A percentile compares a stretch with the other conserved stretches of the same genome.
Evolutionary conservation across 2,113 vertebrate genomes (phyloP).

Genomic region (Sinocyclocheilus anshuiensis): DNA sequence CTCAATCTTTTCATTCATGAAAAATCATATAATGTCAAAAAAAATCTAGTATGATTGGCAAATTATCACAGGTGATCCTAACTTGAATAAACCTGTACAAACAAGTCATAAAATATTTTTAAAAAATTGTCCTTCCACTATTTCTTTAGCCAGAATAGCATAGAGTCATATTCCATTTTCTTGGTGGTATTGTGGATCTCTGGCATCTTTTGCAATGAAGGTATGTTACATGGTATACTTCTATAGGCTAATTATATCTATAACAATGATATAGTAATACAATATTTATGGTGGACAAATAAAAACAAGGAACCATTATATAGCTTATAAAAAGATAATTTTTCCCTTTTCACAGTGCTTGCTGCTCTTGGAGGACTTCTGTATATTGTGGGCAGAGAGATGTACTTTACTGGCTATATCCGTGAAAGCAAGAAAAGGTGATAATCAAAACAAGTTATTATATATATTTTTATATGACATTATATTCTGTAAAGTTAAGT

Average conservation of each 20-base stretch:
- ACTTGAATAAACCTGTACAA: not conserved
- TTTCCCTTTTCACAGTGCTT: constrained; percentile 15
- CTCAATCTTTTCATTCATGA: not conserved
- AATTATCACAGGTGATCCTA: not conserved
- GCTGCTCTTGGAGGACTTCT: constrained; percentile 34
- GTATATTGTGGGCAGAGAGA: constrained; percentile 36
- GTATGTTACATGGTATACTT: constrained; percentile 51
- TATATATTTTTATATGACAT: too few relatives aligned
- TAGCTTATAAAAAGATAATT: not conserved
- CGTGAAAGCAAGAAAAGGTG: constrained; percentile 16
- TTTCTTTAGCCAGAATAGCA: constrained; percentile 75
- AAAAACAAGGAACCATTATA: not conserved
- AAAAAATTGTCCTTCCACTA: not conserved
- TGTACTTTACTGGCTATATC: constrained; percentile 34
- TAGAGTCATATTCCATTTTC: constrained; percentile 75
- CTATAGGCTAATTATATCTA: not conserved
- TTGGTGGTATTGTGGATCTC: constrained; percentile 75
- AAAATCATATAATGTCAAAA: not conserved
- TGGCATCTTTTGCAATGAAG: constrained; percentile 76
- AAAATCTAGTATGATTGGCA: not conserved
- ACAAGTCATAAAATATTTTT: not conserved
- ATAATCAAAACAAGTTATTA: not conserved
- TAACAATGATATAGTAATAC: constrained; percentile 23
- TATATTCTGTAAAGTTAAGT: too few relatives aligned
- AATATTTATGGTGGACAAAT: too few relatives aligned